A percentile compares a stretch with the other conserved stretches of the same genome.
phyloP scores from a whole-genome alignment of 2,797 vertebrate species.

The Scarus forsteni region DNA sequence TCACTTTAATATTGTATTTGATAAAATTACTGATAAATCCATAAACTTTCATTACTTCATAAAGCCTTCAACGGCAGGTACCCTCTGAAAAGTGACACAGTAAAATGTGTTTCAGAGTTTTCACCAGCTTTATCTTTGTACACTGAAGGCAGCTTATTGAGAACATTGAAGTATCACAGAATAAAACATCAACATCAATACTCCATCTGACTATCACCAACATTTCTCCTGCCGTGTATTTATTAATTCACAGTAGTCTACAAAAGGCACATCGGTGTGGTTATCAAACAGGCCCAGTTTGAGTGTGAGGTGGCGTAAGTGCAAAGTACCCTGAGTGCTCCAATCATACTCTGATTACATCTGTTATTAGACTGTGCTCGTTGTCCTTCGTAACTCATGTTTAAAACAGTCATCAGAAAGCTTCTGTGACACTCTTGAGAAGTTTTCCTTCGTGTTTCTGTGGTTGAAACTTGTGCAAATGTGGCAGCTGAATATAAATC shows the following conservation, averaged over 20 bases:
- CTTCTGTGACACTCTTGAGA: constrained; percentile 5
- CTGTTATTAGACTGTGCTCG: constrained; percentile 30
- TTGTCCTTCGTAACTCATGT: constrained; percentile 28
- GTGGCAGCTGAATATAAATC: constrained; percentile 22
- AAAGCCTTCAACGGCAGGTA: constrained; percentile 3
- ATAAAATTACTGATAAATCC: constrained; percentile 24
- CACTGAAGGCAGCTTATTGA: constrained; percentile 24
- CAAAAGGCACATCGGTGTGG: constrained; percentile 45
- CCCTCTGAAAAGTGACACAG: constrained; percentile 1
- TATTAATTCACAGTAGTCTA: constrained; percentile 41
- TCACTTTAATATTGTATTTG: constrained; percentile 58
- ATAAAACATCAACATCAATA: constrained; percentile 11
- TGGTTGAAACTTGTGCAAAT: constrained; percentile 46
- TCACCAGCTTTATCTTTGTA: constrained; percentile 1
- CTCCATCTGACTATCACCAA: constrained; percentile 23
- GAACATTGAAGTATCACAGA: constrained; percentile 7
- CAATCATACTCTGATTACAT: constrained; percentile 16
- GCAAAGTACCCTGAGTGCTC: constrained; percentile 51
- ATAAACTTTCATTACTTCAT: constrained; percentile 40
- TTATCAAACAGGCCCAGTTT: constrained; percentile 18
- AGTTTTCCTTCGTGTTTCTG: constrained; percentile 48
- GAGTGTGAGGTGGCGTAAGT: constrained; percentile 27
- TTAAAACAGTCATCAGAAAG: constrained; percentile 21
- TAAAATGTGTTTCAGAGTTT: constrained; percentile 17
- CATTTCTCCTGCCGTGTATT: constrained; percentile 15